A percentile compares a stretch with the other conserved stretches of the same genome.
These are phyloP conservation scores for Lottia gigantea DNA, from an alignment of 2,888 invertebrate genomes.

Conservation along the genomic window DNA sequence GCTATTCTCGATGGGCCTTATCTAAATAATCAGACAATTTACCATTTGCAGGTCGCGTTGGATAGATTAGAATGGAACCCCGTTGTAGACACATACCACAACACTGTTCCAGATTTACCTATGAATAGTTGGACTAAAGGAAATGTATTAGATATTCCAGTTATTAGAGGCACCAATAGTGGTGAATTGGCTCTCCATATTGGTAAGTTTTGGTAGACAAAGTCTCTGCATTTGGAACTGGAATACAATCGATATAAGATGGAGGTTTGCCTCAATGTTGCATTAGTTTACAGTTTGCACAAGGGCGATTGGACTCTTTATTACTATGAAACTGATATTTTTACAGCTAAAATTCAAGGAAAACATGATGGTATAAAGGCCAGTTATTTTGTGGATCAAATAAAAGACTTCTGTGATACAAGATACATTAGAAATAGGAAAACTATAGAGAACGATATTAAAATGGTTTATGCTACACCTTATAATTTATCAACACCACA, in stretches of 20 bases:
- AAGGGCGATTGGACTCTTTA: too few species aligned
- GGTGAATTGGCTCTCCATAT: neutral
- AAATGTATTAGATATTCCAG: slow-evolving; percentile 1
- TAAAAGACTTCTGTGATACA: neutral
- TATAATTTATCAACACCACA: neutral
- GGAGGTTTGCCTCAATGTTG: too few species aligned
- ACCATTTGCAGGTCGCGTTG: neutral
- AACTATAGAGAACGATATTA: neutral
- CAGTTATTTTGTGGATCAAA: neutral
- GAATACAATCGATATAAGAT: too few species aligned
- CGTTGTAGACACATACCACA: neutral
- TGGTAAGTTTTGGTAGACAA: neutral
- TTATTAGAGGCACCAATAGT: neutral
- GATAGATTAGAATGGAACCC: neutral
- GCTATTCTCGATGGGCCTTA: too few species aligned
- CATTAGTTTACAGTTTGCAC: too few species aligned
- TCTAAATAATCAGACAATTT: too few species aligned
- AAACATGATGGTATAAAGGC: neutral
- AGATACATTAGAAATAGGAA: neutral
- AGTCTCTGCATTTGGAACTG: too few species aligned
- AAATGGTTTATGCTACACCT: slow-evolving; percentile 4
- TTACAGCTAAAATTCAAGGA: slow-evolving; percentile 1
- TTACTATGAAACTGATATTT: too few species aligned
- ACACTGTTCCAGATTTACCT: neutral
- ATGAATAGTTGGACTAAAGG: slow-evolving; percentile 1